Evolutionary conservation across 2,888 invertebrate species (phyloP).

Genomic region (Pyrochroa serraticornis): DNA sequence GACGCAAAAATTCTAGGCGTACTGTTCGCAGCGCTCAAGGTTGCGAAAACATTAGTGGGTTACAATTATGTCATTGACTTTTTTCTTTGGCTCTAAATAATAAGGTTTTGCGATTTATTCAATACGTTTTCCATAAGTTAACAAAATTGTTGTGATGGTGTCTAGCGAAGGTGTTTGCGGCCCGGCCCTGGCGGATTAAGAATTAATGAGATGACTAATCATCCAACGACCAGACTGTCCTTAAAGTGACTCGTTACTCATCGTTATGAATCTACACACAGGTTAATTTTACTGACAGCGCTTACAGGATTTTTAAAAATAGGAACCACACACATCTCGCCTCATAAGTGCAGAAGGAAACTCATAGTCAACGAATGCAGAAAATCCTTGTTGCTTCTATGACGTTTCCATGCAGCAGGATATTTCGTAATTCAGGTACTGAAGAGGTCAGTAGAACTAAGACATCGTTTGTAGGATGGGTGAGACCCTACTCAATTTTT

Average conservation of each 20-base stretch:
- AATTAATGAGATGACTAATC: conserved; percentile 3
- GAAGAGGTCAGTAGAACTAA: too few relatives aligned
- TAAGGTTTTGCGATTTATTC: neutral
- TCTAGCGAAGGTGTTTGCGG: too few relatives aligned
- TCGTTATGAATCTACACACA: conserved; percentile 3
- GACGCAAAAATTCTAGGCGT: conserved; percentile 9
- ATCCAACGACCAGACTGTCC: neutral
- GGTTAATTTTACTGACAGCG: conserved; percentile 8
- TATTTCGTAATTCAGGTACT: too few relatives aligned
- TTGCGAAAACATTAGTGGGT: conserved; percentile 7
- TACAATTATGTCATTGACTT: conserved; percentile 13
- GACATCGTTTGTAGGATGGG: too few relatives aligned
- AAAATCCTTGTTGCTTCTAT: neutral
- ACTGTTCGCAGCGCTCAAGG: conserved; percentile 14
- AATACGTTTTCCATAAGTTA: too few relatives aligned
- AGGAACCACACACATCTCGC: conserved; percentile 2
- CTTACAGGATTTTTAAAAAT: conserved; percentile 11
- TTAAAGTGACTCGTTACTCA: conserved; percentile 8
- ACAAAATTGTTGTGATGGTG: too few relatives aligned
- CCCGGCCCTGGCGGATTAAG: too few relatives aligned
- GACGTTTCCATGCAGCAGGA: too few relatives aligned
- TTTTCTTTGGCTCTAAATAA: conserved; percentile 4
- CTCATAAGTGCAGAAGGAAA: neutral
- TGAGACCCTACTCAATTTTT: too few relatives aligned
- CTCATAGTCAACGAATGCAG: neutral